A percentile compares a stretch with the other conserved stretches of the same genome.
These are phyloP conservation scores for Bhutanitis thaidina DNA, from an alignment of 2,888 invertebrate genomes.

Conservation along the genomic window DNA sequence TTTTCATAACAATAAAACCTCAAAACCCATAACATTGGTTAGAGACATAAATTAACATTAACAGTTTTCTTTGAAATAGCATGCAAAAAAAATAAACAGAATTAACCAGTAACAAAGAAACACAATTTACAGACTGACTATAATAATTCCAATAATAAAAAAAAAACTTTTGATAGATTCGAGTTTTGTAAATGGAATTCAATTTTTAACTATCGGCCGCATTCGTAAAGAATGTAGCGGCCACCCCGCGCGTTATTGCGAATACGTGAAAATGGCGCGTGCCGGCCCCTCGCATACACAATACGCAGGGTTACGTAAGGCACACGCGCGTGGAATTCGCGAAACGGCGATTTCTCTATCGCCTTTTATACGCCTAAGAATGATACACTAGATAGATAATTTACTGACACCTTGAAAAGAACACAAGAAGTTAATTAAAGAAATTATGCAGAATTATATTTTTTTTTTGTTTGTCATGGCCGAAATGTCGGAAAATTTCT, in stretches of 20 bases:
- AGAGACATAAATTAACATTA: no score
- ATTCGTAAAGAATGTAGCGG: constrained; percentile 61
- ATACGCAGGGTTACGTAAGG: constrained; percentile 61
- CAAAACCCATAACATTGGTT: no score
- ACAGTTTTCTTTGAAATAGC: no score
- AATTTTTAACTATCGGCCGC: constrained; percentile 28
- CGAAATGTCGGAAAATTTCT: no score
- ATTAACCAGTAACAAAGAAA: no score
- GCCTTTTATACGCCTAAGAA: constrained; percentile 52
- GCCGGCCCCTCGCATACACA: constrained; percentile 38
- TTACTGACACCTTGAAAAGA: neutral
- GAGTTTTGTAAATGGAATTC: constrained; percentile 19
- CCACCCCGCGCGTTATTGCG: constrained; percentile 64
- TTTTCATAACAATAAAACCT: no score
- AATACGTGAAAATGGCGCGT: constrained; percentile 62
- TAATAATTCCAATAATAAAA: no score
- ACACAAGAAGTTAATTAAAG: neutral
- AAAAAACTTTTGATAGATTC: neutral
- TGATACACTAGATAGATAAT: neutral
- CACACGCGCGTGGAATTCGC: constrained; percentile 66
- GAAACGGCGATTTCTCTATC: constrained; percentile 69
- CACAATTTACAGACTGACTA: no score
- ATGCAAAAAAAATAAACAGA: no score
- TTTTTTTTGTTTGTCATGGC: no score
- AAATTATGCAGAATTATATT: no score